Evolutionary conservation across 2,797 vertebrate genomes (phyloP).

Genomic region (Myoxocephalus aenaeus): DNA sequence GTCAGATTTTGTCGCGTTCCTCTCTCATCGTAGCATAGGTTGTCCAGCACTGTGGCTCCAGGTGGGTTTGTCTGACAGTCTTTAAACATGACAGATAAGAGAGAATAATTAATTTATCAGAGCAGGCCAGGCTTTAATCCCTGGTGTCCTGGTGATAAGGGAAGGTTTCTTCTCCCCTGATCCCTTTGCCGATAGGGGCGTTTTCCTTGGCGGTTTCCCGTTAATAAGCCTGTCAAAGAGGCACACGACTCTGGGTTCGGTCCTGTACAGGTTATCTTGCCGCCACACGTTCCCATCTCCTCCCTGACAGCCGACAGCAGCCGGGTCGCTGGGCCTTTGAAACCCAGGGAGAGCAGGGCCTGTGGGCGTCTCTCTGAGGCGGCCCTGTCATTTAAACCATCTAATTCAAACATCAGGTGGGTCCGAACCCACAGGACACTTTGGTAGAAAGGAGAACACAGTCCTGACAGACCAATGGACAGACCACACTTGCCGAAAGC

Average conservation of each 20-base stretch:
- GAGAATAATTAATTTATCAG: conserved; percentile 87
- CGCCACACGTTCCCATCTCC: conserved; percentile 81
- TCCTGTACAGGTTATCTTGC: conserved; percentile 84
- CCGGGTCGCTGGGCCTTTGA: conserved; percentile 72
- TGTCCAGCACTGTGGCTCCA: conserved; percentile 62
- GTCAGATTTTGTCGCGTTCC: conserved; percentile 32
- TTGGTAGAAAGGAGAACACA: conserved; percentile 25
- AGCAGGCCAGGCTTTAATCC: conserved; percentile 85
- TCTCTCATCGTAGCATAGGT: conserved; percentile 38
- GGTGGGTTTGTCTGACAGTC: conserved; percentile 75
- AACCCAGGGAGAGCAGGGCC: conserved; percentile 73
- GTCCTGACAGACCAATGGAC: conserved; percentile 25
- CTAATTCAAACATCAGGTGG: conserved; percentile 80
- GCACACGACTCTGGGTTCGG: conserved; percentile 69
- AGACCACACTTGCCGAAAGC: conserved; percentile 22
- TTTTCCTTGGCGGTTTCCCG: conserved; percentile 73
- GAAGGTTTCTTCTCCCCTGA: conserved; percentile 84
- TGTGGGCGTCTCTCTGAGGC: conserved; percentile 68
- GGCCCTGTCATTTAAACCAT: conserved; percentile 80
- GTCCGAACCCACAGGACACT: conserved; percentile 52
- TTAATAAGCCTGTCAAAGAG: conserved; percentile 88
- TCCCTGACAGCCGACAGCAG: conserved; percentile 70
- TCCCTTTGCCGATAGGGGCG: conserved; percentile 77
- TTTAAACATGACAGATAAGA: conserved; percentile 86
- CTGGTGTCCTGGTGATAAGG: conserved; percentile 85